Conservation (phyloP, 2,888 invertebrate genomes). For the Marronus borbonicus region DNA sequence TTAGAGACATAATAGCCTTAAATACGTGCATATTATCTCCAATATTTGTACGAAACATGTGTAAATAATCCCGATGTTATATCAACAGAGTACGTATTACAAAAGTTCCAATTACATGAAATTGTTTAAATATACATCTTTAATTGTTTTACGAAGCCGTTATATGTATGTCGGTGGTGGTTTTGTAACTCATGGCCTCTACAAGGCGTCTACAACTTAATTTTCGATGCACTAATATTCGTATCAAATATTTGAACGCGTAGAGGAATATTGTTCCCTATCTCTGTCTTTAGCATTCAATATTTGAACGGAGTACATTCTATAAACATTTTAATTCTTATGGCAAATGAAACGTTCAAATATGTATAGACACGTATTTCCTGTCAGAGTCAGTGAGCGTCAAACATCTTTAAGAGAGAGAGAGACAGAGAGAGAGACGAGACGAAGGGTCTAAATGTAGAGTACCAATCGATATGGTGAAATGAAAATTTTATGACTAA, state of each 20-base stretch:
- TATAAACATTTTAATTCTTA: constrained; percentile 39
- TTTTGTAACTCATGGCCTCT: not conserved
- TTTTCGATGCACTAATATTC: not conserved
- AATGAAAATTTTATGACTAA: constrained; percentile 56
- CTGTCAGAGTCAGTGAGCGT: constrained; percentile 12
- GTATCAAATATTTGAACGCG: constrained; percentile 10
- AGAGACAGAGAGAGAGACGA: not conserved
- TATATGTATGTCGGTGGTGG: not conserved
- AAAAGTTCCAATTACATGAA: not conserved
- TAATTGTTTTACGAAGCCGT: not conserved
- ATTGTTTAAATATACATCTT: not conserved
- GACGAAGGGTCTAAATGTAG: not conserved
- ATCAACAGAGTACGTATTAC: not conserved
- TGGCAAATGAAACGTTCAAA: constrained; percentile 34
- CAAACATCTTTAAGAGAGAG: constrained; percentile 1
- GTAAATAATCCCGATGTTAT: not conserved
- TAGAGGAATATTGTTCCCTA: not conserved
- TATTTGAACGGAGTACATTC: constrained; percentile 9
- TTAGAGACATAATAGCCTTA: not conserved
- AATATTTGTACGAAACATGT: constrained; percentile 1
- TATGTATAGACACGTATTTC: constrained; percentile 35
- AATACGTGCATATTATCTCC: not conserved
- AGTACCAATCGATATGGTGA: constrained; percentile 33
- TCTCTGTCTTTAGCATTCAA: not conserved
- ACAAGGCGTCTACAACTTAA: constrained; percentile 4